phyloP scores from a whole-genome alignment of 2,888 invertebrate genomes.

The Helicoverpa assulta region DNA sequence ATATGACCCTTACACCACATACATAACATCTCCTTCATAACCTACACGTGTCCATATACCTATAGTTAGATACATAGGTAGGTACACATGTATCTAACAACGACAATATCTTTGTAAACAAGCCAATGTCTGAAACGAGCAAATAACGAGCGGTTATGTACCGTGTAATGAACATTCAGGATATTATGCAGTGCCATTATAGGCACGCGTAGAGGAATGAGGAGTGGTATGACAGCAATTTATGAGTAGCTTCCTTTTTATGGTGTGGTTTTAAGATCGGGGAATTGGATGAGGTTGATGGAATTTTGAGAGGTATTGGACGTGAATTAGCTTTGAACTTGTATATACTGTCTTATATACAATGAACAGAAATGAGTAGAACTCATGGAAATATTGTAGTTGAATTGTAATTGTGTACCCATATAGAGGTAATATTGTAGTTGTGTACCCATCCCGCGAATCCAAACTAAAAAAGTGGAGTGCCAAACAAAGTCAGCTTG shows the following conservation, averaged over 20 bases:
- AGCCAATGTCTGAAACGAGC: slow-evolving; percentile 38
- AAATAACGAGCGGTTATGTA: slow-evolving; percentile 52
- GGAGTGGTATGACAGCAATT: slow-evolving; percentile 39
- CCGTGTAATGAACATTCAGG: slow-evolving; percentile 49
- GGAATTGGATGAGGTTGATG: not conserved
- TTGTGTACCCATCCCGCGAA: too few relatives aligned
- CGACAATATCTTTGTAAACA: slow-evolving; percentile 36
- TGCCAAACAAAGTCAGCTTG: too few relatives aligned
- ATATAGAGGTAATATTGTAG: too few relatives aligned
- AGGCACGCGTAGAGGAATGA: slow-evolving; percentile 29
- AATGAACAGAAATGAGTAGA: too few relatives aligned
- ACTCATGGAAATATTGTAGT: too few relatives aligned
- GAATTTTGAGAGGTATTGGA: too few relatives aligned
- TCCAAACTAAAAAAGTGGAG: too few relatives aligned
- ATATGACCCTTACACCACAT: not conserved
- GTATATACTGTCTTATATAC: too few relatives aligned
- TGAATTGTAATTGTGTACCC: too few relatives aligned
- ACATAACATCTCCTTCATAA: not conserved
- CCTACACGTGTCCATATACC: slow-evolving; percentile 19
- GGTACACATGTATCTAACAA: not conserved
- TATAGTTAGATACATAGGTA: too few relatives aligned
- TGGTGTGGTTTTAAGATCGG: slow-evolving; percentile 4
- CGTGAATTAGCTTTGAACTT: too few relatives aligned
- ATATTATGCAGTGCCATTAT: slow-evolving; percentile 49
- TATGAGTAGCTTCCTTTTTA: slow-evolving; percentile 31